A percentile compares a stretch with the other conserved stretches of the same genome.
These are phyloP conservation scores for Calidris pygmaea DNA, from an alignment of 2,113 vertebrate species.

Conservation along the genomic window DNA sequence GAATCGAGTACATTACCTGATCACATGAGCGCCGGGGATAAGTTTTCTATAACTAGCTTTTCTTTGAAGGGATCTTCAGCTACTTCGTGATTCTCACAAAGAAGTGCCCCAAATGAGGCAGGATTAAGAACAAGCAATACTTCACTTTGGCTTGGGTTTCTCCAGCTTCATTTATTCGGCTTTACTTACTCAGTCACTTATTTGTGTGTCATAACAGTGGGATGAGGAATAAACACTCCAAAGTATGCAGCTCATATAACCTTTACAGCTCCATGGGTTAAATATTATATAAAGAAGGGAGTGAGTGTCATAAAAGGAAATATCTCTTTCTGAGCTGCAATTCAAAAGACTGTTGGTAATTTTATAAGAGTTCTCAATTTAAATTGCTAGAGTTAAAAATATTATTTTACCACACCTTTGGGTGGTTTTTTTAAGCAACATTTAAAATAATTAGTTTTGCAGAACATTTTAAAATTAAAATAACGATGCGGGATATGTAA, in stretches of 20 bases:
- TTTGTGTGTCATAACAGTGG: not conserved
- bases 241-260: constrained; percentile 15
- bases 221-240: not conserved
- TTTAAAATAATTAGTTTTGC: constrained; percentile 50
- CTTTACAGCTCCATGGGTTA: constrained; percentile 2
- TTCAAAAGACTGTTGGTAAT: not conserved
- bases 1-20: constrained; percentile 66
- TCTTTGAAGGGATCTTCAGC: constrained; percentile 58
- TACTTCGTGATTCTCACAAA: constrained; percentile 52
- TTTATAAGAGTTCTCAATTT: constrained; percentile 13
- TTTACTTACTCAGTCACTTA: constrained; percentile 7
- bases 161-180: constrained; percentile 8
- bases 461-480: constrained; percentile 54
- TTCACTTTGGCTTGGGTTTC: constrained; percentile 28
- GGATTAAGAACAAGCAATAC: constrained; percentile 53
- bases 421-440: not conserved
- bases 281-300: constrained; percentile 36
- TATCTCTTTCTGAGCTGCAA: constrained; percentile 28
- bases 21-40: constrained; percentile 3
- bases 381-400: constrained; percentile 38
- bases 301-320: constrained; percentile 39
- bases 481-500: not conserved
- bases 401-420: constrained; percentile 30
- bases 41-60: constrained; percentile 49
- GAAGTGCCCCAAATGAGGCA: constrained; percentile 25